Percentiles rank a stretch among this genome's conserved stretches.
Conservation (phyloP, 2,797 vertebrate genomes). For the Otus scops region DNA sequence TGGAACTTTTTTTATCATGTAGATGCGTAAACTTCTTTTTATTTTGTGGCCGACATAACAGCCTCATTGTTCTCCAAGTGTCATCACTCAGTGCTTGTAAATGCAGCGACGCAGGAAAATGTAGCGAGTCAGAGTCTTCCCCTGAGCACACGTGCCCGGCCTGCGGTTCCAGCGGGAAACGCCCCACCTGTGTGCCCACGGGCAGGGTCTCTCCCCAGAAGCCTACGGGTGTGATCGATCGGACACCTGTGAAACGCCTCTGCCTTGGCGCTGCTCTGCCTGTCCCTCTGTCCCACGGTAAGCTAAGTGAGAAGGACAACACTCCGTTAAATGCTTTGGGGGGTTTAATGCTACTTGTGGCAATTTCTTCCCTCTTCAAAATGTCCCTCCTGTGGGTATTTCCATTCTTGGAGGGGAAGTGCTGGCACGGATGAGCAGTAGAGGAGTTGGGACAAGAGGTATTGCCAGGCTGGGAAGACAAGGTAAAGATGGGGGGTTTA, state of each 20-base stretch:
- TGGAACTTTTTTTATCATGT: slow-evolving; percentile 63
- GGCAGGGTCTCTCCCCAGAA: not conserved
- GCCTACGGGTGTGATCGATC: rapidly evolving
- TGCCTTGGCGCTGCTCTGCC: rapidly evolving
- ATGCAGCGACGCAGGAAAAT: rapidly evolving
- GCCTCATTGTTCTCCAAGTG: not conserved
- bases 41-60: not conserved
- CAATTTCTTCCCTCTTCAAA: not conserved
- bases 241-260: not conserved
- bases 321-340: not conserved
- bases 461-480: not conserved
- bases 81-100: not conserved
- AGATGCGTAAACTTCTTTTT: slow-evolving; percentile 49
- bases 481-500: not conserved
- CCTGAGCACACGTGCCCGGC: not conserved
- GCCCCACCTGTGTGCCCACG: not conserved
- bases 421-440: rapidly evolving
- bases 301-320: not conserved
- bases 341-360: not conserved
- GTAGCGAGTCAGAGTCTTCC: not conserved
- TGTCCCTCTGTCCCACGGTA: not conserved
- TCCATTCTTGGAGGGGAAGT: not conserved
- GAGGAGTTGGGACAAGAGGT: not conserved
- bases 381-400: not conserved
- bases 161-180: not conserved